Evolutionary conservation across 1,140 invertebrate genomes (phyloP).

Genomic region (Cryptotermes secundus): DNA sequence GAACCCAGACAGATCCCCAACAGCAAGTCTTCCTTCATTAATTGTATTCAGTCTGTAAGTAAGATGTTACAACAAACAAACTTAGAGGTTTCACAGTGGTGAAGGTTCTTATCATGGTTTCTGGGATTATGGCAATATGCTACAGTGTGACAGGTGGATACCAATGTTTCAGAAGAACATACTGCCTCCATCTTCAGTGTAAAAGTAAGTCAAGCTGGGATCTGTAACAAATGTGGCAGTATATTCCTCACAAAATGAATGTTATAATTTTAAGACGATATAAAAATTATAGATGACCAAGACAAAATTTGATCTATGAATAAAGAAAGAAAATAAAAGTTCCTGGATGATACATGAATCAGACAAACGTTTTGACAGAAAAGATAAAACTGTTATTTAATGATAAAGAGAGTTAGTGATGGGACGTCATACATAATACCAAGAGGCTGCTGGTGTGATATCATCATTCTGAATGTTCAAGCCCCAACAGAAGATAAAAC

Average conservation of each 20-base stretch:
- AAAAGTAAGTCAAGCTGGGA: background rate
- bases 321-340: no score
- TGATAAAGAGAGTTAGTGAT: no score
- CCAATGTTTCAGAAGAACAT: background rate
- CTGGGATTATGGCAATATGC: no score
- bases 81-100: no score
- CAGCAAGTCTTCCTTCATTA: slow-evolving; percentile 85
- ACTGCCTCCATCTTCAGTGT: no score
- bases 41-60: slow-evolving; percentile 75
- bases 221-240: background rate
- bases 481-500: no score
- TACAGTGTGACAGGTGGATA: no score
- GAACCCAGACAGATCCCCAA: slow-evolving; percentile 84
- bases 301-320: slow-evolving; percentile 12
- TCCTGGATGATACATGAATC: background rate
- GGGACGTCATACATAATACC: no score
- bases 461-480: no score
- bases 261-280: background rate
- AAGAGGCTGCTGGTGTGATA: no score
- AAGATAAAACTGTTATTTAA: background rate
- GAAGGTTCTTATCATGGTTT: no score
- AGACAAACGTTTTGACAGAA: background rate
- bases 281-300: slow-evolving; percentile 16
- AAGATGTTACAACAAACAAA: slow-evolving; percentile 34
- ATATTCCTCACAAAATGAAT: no score